Evolutionary conservation across 2,797 vertebrate genomes (phyloP), one percentile per base, ranked within the genome.

Genomic region (Crypturellus tataupa): DNA sequence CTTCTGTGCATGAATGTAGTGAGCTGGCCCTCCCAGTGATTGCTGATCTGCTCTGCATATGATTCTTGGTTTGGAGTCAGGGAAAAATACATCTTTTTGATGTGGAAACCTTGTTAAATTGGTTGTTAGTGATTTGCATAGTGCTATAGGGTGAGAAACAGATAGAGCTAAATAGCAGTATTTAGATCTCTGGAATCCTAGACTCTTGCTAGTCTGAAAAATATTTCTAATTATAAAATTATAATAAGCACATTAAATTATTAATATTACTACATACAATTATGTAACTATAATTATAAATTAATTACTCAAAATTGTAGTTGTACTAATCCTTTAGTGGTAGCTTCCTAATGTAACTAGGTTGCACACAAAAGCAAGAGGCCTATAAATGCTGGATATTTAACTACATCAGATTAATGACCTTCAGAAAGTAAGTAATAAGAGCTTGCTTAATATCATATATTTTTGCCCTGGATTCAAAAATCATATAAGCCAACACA

Each of bases 1-100:
- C 3, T 58, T 16, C 47, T 53, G 6, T 0, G 2, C 1, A 1
- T 24, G 27, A 60, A 14, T 33, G 12, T 58, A 35, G 27, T 58
- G n/a, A 69, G 11, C 40, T 65, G 72, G 25, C 70, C 25, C n/a
- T 84, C 4, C 24, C 12, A n/a, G 24, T 24, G 9, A 56, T 25
- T 19, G 31, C 35, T 60, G 16, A 24, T 37, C 37, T 76, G 7
- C 79, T 33, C 49, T 79, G 40, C 58, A 37, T 44, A 16, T n/a
- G 5, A 13, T 67, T 58, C 55, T 44, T 40, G 15, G 2, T 6
- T 27, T 27, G 12, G 31, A 79, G 47, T 46, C 46, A 11, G 51
- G 10, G 70, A 39, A 1, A 2, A 42, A 2, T 35, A 20, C 46
- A 6, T 60, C 13, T 47, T 56, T 4, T 65, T 67, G 12, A 3